A percentile compares a stretch with the other conserved stretches of the same genome.
Evolutionary conservation across 2,113 vertebrate species (phyloP).

Genomic region (Oxyura jamaicensis): DNA sequence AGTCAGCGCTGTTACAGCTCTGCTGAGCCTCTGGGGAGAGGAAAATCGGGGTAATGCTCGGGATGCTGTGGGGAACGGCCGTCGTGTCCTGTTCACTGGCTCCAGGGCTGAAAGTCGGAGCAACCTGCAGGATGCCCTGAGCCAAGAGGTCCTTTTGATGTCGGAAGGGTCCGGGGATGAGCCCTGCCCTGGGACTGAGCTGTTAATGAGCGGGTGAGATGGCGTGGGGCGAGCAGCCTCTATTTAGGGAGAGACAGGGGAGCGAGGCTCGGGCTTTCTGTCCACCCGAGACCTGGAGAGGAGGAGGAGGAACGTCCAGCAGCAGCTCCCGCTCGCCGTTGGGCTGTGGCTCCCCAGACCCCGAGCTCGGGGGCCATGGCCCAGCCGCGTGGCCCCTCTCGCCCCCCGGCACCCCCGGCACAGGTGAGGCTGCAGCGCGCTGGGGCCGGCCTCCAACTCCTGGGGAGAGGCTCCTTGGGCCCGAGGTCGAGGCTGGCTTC

Average conservation of each 20-base stretch:
- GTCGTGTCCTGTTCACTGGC: not conserved
- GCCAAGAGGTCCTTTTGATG: not conserved
- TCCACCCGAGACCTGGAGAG: too few species aligned
- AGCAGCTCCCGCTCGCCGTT: not conserved
- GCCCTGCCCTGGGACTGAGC: not conserved
- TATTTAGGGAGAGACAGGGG: not conserved
- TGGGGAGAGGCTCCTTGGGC: not conserved
- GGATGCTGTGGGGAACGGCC: slow-evolving; percentile 4
- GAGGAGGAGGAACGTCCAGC: not conserved
- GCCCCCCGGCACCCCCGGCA: not conserved
- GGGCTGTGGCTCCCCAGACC: not conserved
- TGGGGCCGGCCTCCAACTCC: not conserved
- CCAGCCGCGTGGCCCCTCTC: not conserved
- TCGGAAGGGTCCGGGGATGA: slow-evolving; percentile 44
- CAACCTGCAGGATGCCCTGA: not conserved
- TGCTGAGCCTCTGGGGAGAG: slow-evolving; percentile 39
- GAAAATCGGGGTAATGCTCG: not conserved
- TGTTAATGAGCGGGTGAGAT: not conserved
- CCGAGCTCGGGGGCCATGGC: not conserved
- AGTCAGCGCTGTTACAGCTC: slow-evolving; percentile 40
- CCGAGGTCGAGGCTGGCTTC: not conserved
- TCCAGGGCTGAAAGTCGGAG: slow-evolving; percentile 1
- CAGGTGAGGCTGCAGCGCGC: not conserved
- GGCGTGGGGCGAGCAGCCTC: not conserved
- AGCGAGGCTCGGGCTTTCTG: not conserved